These are phyloP conservation scores for Sardinella longiceps DNA, from an alignment of 2,797 vertebrate species.

Conservation along the genomic window DNA sequence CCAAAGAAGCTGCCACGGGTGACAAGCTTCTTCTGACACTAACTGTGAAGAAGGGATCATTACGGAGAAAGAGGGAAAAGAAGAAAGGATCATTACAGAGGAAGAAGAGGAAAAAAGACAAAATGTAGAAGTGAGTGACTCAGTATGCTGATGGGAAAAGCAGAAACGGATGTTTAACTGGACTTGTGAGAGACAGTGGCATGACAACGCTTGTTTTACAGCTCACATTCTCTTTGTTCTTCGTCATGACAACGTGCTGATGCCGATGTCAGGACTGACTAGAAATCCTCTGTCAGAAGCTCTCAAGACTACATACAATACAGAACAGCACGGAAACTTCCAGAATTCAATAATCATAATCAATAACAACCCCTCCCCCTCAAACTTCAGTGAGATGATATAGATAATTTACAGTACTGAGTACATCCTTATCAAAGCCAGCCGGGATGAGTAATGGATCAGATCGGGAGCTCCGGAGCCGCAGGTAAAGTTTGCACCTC, in stretches of 20 bases:
- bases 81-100: conserved; percentile 27
- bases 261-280: background rate
- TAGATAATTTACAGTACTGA: too few relatives aligned
- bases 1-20: background rate
- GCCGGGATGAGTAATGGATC: background rate
- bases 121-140: conserved; percentile 39
- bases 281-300: background rate
- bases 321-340: background rate
- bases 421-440: background rate
- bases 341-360: background rate
- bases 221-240: conserved; percentile 33
- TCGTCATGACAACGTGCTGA: conserved; percentile 40
- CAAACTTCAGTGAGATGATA: too few relatives aligned
- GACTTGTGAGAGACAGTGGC: conserved; percentile 37
- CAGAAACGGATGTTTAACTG: conserved; percentile 43
- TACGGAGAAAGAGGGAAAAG: conserved; percentile 33
- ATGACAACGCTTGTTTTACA: conserved; percentile 51
- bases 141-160: conserved; percentile 40
- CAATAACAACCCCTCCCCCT: background rate
- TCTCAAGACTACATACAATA: background rate
- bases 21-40: background rate
- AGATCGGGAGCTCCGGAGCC: background rate
- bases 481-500: background rate
- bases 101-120: conserved; percentile 38
- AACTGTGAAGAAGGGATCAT: conserved; percentile 30